A percentile compares a stretch with the other conserved stretches of the same genome.
Evolutionary conservation across 1,140 invertebrate species (phyloP).

Genomic region (Pogonomyrmex barbatus): DNA sequence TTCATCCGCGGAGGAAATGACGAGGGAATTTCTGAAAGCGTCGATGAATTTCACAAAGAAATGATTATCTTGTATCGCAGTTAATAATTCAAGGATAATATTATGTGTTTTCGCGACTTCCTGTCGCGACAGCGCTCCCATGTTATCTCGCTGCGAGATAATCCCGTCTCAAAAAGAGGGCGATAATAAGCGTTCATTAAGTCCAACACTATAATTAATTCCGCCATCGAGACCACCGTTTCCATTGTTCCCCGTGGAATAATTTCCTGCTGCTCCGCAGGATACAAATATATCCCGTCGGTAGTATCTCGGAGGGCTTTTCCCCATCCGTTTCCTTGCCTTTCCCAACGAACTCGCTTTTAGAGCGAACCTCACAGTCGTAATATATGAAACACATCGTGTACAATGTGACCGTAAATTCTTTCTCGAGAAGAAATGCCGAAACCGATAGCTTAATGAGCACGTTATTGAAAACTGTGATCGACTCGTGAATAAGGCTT

Average conservation of each 20-base stretch:
- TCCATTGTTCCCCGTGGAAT: slow-evolving; percentile 51
- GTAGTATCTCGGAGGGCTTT: slow-evolving; percentile 43
- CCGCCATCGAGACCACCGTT: slow-evolving; percentile 49
- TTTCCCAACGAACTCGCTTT: slow-evolving; percentile 31
- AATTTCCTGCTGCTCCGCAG: slow-evolving; percentile 10
- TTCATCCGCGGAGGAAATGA: not conserved
- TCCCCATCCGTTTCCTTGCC: slow-evolving; percentile 23
- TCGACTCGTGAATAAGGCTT: not conserved
- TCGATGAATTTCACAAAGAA: not conserved
- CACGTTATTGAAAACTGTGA: not conserved
- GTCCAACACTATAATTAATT: slow-evolving; percentile 53
- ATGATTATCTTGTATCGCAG: not conserved
- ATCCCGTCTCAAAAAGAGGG: slow-evolving; percentile 25
- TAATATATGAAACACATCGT: slow-evolving; percentile 11
- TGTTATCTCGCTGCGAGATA: slow-evolving; percentile 30
- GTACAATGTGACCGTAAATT: slow-evolving; percentile 24
- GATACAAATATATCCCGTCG: slow-evolving; percentile 49
- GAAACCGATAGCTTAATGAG: slow-evolving; percentile 5
- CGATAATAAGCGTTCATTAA: slow-evolving; percentile 61
- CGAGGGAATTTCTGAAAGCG: not conserved
- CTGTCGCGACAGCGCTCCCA: slow-evolving; percentile 17
- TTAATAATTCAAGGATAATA: slow-evolving; percentile 14
- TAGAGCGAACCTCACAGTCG: not conserved
- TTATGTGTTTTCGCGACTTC: slow-evolving; percentile 5
- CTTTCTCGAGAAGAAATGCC: not conserved